A percentile compares a stretch with the other conserved stretches of the same genome.
phyloP scores from a whole-genome alignment of 2,888 invertebrate species.

The Chymomyza procnemis region DNA sequence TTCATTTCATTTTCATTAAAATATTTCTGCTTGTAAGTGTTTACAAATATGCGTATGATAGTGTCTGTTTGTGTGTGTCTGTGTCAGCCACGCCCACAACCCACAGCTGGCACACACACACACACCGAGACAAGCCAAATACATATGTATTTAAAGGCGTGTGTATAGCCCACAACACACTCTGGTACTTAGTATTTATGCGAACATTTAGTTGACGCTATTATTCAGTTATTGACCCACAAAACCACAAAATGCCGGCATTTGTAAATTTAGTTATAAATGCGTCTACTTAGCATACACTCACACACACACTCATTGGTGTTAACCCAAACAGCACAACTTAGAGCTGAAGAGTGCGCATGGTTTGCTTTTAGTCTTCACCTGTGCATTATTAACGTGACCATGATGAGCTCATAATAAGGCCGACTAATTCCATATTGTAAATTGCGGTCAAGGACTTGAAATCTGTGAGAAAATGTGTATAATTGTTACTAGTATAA shows the following conservation, averaged over 20 bases:
- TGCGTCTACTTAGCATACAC: slow-evolving; percentile 4
- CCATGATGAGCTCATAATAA: slow-evolving; percentile 69
- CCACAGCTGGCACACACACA: not conserved
- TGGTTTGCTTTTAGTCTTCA: slow-evolving; percentile 41
- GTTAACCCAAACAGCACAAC: not conserved
- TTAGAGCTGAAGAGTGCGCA: not conserved
- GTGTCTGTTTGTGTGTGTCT: not conserved
- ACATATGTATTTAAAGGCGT: not conserved
- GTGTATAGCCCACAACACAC: slow-evolving; percentile 6
- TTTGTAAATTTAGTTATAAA: slow-evolving; percentile 5
- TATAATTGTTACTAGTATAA: not conserved
- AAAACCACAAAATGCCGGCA: slow-evolving; percentile 60
- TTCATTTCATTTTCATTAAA: slow-evolving; percentile 70
- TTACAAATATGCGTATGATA: slow-evolving; percentile 54
- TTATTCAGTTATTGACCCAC: slow-evolving; percentile 67
- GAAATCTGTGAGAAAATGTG: not conserved
- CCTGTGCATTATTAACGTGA: slow-evolving; percentile 71
- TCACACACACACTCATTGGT: not conserved
- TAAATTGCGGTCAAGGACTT: not conserved
- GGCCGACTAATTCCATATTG: slow-evolving; percentile 28
- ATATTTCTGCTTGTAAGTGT: slow-evolving; percentile 65
- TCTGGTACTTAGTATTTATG: slow-evolving; percentile 30
- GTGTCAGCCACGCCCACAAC: slow-evolving; percentile 3
- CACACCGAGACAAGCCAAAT: not conserved
- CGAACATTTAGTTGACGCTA: slow-evolving; percentile 41